A percentile compares a stretch with the other conserved stretches of the same genome.
Evolutionary conservation across 2,888 invertebrate species (phyloP).

Genomic region (Aporophyla lueneburgensis): DNA sequence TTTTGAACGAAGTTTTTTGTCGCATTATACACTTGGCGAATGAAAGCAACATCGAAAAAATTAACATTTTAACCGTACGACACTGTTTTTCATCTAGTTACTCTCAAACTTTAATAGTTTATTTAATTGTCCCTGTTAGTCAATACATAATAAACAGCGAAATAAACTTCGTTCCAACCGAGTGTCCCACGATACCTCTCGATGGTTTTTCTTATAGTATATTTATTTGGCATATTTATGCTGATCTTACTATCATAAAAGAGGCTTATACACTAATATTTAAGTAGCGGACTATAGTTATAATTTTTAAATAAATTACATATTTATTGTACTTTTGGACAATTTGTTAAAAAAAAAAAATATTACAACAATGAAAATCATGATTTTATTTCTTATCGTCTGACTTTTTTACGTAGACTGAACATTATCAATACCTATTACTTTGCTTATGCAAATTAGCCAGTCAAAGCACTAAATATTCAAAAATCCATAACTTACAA

Average conservation of each 20-base stretch:
- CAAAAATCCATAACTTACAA: slow-evolving; percentile 14
- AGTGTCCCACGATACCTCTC: no score
- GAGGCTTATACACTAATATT: background rate
- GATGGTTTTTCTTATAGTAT: background rate
- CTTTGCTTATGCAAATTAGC: background rate
- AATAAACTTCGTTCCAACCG: no score
- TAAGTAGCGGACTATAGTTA: background rate
- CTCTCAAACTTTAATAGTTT: no score
- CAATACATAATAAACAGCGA: no score
- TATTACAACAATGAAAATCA: background rate
- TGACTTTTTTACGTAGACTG: background rate
- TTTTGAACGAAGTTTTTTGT: background rate
- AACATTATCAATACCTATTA: background rate
- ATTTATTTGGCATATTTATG: slow-evolving; percentile 33
- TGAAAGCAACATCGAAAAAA: no score
- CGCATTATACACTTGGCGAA: no score
- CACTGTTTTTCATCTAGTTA: no score
- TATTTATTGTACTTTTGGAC: slow-evolving; percentile 14
- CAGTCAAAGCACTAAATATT: background rate
- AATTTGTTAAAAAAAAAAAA: background rate
- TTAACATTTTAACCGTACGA: no score
- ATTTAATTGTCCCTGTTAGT: no score
- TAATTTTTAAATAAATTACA: background rate
- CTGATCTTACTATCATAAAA: slow-evolving; percentile 5
- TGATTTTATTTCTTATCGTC: background rate